Base-by-base conservation (phyloP, 2,113 vertebrate species). In the Apistogramma diplotaenia region DNA sequence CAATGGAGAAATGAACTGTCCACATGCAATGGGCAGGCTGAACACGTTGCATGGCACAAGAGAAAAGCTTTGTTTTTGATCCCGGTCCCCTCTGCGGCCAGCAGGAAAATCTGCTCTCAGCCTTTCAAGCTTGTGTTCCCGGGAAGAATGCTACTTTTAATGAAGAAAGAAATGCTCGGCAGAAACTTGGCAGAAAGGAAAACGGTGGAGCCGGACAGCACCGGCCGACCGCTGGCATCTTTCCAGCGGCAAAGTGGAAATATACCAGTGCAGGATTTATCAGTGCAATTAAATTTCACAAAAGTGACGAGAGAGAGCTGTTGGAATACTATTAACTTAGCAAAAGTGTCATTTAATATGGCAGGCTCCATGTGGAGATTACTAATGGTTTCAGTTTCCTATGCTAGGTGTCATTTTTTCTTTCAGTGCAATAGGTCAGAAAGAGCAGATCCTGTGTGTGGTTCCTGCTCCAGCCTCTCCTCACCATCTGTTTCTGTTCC, bases 1-100 rank as follows among this genome's bases (percentile, higher is more conserved):
- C 89, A 83, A 94, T 92, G 93, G 89, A 92, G 85, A 87, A 89
- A 94, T 92, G 86, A 90, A 90, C 87, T 78, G 78, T 90, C 85
- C 85, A 86, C 94, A 94, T 94, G 94, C 93, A 91, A 83, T 72
- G 81, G 89, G 90, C 93, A 91, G 88, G 89, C 91, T 83, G 85
- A 91, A 89, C 93, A 91, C 80, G 58, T 86, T 89, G 82, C 60
- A 80, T 74, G 88, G 77, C 87, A 90, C 92, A 91, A 93, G 93
- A 94, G 93, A 93, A 95, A 91, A 92, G 90, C 81, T 79, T 91
- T 75, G 85, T 86, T 92, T 93, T 89, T 89, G 74, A 86, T 89
- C 87, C 70, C 33, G 78, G 82, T 51, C 33, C 58, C 83, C 79
- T 77, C 54, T 11, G 76, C 83, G 87, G 81, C 70, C 61, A 76